phyloP scores from a whole-genome alignment of 2,888 invertebrate genomes.

The Dryocosmus kuriphilus region DNA sequence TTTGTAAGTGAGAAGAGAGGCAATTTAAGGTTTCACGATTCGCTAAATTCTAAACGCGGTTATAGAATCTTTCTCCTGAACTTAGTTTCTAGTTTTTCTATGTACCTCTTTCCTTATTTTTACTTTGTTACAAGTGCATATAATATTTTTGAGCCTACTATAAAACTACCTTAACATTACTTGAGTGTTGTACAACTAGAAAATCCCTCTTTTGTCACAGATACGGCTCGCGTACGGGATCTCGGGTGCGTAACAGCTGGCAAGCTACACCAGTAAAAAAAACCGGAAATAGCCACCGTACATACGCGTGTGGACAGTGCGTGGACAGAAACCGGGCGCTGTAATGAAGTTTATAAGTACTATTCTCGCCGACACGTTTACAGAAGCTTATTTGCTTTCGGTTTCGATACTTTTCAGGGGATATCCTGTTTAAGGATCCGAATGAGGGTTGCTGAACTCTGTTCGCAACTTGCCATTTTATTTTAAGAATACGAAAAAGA shows the following conservation, averaged over 20 bases:
- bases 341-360: not conserved
- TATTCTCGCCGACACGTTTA: not conserved
- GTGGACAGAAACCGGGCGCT: not conserved
- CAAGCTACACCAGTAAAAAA: conserved; percentile 13
- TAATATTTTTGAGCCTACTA: too few relatives aligned
- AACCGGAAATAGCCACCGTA: conserved; percentile 2
- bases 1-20: too few relatives aligned
- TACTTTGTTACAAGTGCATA: not conserved
- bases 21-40: too few relatives aligned
- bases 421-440: conserved; percentile 27
- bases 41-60: too few relatives aligned
- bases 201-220: conserved; percentile 4
- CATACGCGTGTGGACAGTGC: not conserved
- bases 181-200: conserved; percentile 18
- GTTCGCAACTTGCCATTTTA: not conserved
- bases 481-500: too few relatives aligned
- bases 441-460: not conserved
- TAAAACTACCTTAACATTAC: not conserved
- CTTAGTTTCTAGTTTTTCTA: too few relatives aligned
- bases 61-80: too few relatives aligned
- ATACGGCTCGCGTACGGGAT: conserved; percentile 2
- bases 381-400: conserved; percentile 19
- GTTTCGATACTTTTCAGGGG: not conserved
- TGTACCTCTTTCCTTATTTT: too few relatives aligned
- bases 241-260: conserved; percentile 29